Percentiles rank a stretch among this genome's conserved stretches.
Conservation (phyloP, 2,888 invertebrate genomes). For the Plebejus anna region DNA sequence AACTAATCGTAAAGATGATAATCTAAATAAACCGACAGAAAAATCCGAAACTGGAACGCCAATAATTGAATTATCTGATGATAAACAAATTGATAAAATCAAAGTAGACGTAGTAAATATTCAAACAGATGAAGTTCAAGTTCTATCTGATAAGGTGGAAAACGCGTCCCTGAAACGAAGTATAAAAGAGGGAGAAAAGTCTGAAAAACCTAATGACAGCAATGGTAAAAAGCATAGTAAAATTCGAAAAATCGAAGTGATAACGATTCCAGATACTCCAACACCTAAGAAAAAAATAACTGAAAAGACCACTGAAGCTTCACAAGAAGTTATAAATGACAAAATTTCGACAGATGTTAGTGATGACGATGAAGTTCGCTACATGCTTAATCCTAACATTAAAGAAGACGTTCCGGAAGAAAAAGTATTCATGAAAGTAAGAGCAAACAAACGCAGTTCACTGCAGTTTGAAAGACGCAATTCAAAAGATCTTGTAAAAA, state of each 20-base stretch:
- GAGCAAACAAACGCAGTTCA: conserved; percentile 63
- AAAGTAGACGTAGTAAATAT: conserved; percentile 34
- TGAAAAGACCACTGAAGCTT: conserved; percentile 44
- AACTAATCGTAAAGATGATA: conserved; percentile 31
- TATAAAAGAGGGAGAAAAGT: conserved; percentile 21
- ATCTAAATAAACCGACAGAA: conserved; percentile 22
- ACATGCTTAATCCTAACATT: conserved; percentile 69
- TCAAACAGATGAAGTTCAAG: conserved; percentile 35
- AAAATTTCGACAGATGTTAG: conserved; percentile 50
- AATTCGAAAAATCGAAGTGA: conserved; percentile 38
- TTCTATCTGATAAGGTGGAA: not conserved
- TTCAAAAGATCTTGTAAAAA: conserved; percentile 60
- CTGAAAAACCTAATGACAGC: conserved; percentile 10
- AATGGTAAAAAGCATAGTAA: conserved; percentile 32
- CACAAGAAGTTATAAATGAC: conserved; percentile 38
- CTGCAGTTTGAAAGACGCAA: conserved; percentile 66
- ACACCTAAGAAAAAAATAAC: conserved; percentile 43
- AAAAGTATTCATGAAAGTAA: conserved; percentile 63
- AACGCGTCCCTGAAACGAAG: not conserved
- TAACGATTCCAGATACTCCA: conserved; percentile 40
- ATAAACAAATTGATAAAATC: not conserved
- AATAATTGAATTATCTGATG: not conserved
- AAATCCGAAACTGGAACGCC: not conserved
- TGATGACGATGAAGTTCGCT: conserved; percentile 67
- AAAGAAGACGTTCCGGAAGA: conserved; percentile 52